Evolutionary conservation across 2,888 invertebrate genomes (phyloP), one percentile per base, ranked within the genome.

Genomic region (Himalopsyche japonica): DNA sequence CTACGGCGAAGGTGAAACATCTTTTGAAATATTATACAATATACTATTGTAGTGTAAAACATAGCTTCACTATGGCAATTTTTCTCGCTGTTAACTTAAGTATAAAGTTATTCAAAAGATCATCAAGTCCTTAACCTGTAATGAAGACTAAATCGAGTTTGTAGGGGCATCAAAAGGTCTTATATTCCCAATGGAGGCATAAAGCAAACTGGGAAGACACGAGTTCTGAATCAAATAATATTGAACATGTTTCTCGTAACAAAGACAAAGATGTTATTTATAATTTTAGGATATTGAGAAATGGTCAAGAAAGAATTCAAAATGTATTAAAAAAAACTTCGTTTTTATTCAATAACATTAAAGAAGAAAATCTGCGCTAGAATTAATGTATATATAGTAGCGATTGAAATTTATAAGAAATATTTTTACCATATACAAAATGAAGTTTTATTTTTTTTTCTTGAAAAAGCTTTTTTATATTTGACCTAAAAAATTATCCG

Each of bases 21-120:
- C 24, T 57, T 57, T 57, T 20, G 20, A 57, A 20, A 57, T 57
- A 20, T 57, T 57, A 20, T 57, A 20, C 20, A 7, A 27, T 27
- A 30, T 10, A 27, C 24, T 70, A 70, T 27, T 10, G 12, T 27
- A 5, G 1, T 12, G 30, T 70, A 70, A 27, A 64, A 70, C 12
- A 10, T 12, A 70, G 27, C 70, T 70, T 27, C 5, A 30, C 27
- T 27, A 15, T 15, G 20, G 27, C 70, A 12, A 70, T 70, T 70
- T 70, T 70, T 70, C 70, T 70, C n/a, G 20, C 30, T 70, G 24
- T 27, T 70, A 57, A 30, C 12, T 70, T 27, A 70, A 70, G 30
- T 70, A 70, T 30, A 70, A 70, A 70, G 27, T 79, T 79, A 79
- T 79, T 79, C 79, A 79, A 79, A 79, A 79, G 79, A 30, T 48